phyloP scores from a whole-genome alignment of 2,888 invertebrate species.

The Amiota communis region DNA sequence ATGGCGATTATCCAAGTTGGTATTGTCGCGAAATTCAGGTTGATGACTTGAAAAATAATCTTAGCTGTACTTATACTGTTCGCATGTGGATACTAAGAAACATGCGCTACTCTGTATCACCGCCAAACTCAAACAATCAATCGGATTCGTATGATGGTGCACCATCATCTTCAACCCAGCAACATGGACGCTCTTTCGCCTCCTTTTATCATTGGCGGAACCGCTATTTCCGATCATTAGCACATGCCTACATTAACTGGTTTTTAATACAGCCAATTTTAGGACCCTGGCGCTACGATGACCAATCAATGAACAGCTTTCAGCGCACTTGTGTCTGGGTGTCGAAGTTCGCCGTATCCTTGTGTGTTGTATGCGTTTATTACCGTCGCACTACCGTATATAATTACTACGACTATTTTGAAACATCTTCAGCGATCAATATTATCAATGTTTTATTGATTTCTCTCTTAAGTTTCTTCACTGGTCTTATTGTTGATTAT shows the following conservation, averaged over 20 bases:
- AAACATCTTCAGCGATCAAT: not conserved
- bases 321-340: conserved; percentile 44
- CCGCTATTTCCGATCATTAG: too few species aligned
- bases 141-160: too few species aligned
- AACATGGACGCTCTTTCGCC: too few species aligned
- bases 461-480: too few species aligned
- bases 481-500: not conserved
- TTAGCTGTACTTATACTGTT: conserved; percentile 39
- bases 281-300: conserved; percentile 41
- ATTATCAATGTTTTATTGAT: not conserved
- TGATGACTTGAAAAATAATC: conserved; percentile 35
- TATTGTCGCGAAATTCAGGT: conserved; percentile 41
- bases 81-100: conserved; percentile 33
- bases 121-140: too few species aligned
- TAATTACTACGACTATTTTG: conserved; percentile 17
- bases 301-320: conserved; percentile 30
- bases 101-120: not conserved
- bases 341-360: conserved; percentile 33
- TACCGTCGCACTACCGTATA: not conserved
- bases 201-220: too few species aligned
- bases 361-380: conserved; percentile 35
- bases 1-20: conserved; percentile 44
- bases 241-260: conserved; percentile 36
- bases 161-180: too few species aligned
- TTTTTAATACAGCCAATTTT: conserved; percentile 42